These are phyloP conservation scores for Girardinus metallicus DNA, from an alignment of 2,797 vertebrate genomes.

Conservation along the genomic window DNA sequence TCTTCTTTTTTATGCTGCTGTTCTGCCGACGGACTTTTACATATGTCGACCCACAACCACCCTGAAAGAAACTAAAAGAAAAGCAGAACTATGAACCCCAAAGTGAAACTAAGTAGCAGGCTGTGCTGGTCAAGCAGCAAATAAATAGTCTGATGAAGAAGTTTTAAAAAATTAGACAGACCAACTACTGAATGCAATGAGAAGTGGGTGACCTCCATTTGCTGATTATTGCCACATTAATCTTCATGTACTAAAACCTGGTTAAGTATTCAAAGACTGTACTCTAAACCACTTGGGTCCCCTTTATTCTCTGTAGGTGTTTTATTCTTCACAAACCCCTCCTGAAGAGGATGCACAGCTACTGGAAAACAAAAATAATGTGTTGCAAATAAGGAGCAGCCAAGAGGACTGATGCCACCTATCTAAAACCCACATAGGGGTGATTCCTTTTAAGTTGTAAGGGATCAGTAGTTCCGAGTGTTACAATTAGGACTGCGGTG, in stretches of 20 bases:
- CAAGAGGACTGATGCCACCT: conserved; percentile 28
- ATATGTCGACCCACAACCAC: conserved; percentile 64
- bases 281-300: conserved; percentile 35
- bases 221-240: conserved; percentile 66
- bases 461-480: conserved; percentile 37
- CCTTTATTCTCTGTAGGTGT: conserved; percentile 64
- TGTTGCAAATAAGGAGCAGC: conserved; percentile 47
- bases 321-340: conserved; percentile 54
- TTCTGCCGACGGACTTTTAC: conserved; percentile 63
- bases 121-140: conserved; percentile 42
- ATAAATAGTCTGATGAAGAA: conserved; percentile 39
- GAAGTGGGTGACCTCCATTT: conserved; percentile 48
- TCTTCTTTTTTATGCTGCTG: conserved; percentile 34
- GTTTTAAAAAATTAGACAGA: conserved; percentile 28
- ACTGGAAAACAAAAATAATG: conserved; percentile 46
- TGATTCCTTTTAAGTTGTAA: conserved; percentile 21
- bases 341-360: conserved; percentile 48
- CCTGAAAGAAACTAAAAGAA: conserved; percentile 31
- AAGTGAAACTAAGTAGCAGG: conserved; percentile 69
- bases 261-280: conserved; percentile 51
- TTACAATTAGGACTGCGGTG: conserved; percentile 47
- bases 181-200: conserved; percentile 49
- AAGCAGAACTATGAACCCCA: conserved; percentile 65
- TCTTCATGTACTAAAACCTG: conserved; percentile 66
- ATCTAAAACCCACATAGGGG: conserved; percentile 25